Base-by-base conservation (phyloP, 2,888 invertebrate species). In the Caenorhabditis zanzibari region DNA sequence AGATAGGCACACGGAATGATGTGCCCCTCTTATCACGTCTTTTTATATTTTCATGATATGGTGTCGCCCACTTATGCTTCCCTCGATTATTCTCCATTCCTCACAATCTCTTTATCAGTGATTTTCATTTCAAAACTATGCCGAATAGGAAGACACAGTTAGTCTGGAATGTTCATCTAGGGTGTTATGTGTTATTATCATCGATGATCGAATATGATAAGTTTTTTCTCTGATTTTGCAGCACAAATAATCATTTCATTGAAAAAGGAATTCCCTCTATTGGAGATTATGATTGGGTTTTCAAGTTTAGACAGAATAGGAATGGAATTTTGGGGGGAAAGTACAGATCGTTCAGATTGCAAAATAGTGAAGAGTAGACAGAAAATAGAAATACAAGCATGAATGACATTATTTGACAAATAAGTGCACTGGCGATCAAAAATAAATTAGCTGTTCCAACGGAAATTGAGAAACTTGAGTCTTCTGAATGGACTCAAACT, bases 81-180 rank as follows among this genome's bases (percentile, higher is more conserved):
- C 44, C 58, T 24, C 6, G 26, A 41, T 38, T 28, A 63, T 52
- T 32, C 14, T 16, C 35, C 28, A 72, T 49, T 72, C 59, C 41
- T 71, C 58, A 44, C 38, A 71, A 52, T 44, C 58, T 24, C 22
- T 44, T 75, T 69, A 77, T 77, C 77, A 77, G 69, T 59, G 28
- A 26, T 68, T 56, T 28, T 58, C 22, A 24, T 41, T n/a, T 28
- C 47, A 9, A 66, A 52, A 49, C 19, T 52, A n/a, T 14, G 14
- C 5, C 16, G 19, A 71, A 58, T 64, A 47, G n/a, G 26, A 52
- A 14, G 35, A 35, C 52, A 64, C 14, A 19, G 41, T 12, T 58
- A 32, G 19, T 38, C 54, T 69, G 77, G 77, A 77, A 77, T 77
- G 69, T 77, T 77, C 69, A 69, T 77, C 77, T 47, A 16, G 3